These are phyloP conservation scores for Cataglyphis hispanica DNA, from an alignment of 1,140 invertebrate species.

Conservation along the genomic window DNA sequence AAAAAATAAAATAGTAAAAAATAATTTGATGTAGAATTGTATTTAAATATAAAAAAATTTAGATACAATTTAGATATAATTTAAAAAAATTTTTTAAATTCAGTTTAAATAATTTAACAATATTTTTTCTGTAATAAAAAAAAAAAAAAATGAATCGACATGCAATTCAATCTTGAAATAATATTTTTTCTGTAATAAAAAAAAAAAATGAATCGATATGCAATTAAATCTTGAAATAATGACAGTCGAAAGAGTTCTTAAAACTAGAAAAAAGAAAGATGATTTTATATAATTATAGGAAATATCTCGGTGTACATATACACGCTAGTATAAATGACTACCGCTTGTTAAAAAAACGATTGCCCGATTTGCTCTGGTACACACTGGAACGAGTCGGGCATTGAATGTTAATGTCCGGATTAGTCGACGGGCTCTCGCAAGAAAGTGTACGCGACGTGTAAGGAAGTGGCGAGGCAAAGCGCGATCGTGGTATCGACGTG, in stretches of 20 bases:
- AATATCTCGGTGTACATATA: neutral
- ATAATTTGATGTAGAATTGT: neutral
- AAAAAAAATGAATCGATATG: neutral
- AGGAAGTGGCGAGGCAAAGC: slow-evolving; percentile 61
- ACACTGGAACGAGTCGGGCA: slow-evolving; percentile 25
- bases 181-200: neutral
- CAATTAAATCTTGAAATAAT: neutral
- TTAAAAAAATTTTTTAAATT: too few species aligned
- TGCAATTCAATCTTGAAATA: neutral
- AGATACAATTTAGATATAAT: too few species aligned
- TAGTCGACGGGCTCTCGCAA: slow-evolving; percentile 18
- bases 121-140: neutral
- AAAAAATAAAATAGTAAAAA: neutral
- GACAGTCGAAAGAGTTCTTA: neutral
- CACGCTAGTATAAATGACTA: neutral
- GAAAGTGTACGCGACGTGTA: slow-evolving; percentile 50
- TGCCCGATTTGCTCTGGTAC: slow-evolving; percentile 11
- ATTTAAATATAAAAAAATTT: too few species aligned
- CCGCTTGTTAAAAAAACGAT: slow-evolving; percentile 2
- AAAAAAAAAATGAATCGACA: neutral
- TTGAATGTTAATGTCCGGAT: slow-evolving; percentile 52
- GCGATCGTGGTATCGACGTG: slow-evolving; percentile 65
- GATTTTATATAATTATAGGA: slow-evolving; percentile 43
- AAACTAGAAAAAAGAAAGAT: neutral
- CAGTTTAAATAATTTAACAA: neutral